Evolutionary conservation across 2,888 invertebrate species (phyloP).

Genomic region (Ethmia dodecea): DNA sequence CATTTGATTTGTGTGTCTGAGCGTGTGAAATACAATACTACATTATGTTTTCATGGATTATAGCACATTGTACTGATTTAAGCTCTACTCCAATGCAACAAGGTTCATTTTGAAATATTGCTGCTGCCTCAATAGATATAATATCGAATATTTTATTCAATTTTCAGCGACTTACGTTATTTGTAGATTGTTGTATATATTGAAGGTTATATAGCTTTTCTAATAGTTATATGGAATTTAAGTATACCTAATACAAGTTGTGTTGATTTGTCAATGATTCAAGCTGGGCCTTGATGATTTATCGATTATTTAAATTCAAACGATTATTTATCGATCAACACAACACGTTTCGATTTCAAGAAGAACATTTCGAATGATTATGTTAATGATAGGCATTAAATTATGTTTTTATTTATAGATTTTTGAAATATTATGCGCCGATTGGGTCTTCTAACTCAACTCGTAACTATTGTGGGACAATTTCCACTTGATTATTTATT

Average conservation of each 20-base stretch:
- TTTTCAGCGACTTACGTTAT: conserved; percentile 47
- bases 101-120: conserved; percentile 24
- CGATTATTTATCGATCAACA: too few species aligned
- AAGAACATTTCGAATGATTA: too few species aligned
- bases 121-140: conserved; percentile 22
- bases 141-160: conserved; percentile 45
- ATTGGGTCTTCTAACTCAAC: too few species aligned
- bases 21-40: conserved; percentile 51
- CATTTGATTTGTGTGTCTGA: conserved; percentile 64
- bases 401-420: too few species aligned
- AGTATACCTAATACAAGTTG: conserved; percentile 16
- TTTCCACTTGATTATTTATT: too few species aligned
- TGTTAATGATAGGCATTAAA: too few species aligned
- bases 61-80: conserved; percentile 23
- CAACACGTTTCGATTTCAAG: too few species aligned
- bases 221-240: conserved; percentile 17
- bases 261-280: conserved; percentile 45
- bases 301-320: too few species aligned
- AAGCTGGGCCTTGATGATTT: too few species aligned
- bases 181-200: too few species aligned
- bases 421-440: too few species aligned
- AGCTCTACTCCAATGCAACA: conserved; percentile 30
- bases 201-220: conserved; percentile 35
- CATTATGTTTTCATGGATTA: conserved; percentile 28
- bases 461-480: too few species aligned